phyloP scores from a whole-genome alignment of 2,888 invertebrate species.

The Pheosia gnoma region DNA sequence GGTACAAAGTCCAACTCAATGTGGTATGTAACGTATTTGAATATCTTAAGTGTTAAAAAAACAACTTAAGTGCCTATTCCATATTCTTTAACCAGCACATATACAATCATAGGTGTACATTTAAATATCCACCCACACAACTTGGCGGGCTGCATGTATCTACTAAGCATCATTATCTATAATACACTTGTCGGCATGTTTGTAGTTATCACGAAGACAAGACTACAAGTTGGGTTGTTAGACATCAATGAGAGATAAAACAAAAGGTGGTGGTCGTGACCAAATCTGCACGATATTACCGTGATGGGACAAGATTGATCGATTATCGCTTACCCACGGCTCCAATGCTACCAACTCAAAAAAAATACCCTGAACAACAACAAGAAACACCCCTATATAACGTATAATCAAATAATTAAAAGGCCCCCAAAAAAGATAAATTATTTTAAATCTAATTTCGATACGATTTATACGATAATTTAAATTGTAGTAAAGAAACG shows the following conservation, averaged over 20 bases:
- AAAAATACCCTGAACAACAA: too few species aligned
- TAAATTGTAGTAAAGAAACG: conserved; percentile 32
- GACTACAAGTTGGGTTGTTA: conserved; percentile 1
- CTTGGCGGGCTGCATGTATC: conserved; percentile 12
- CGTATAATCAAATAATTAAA: too few species aligned
- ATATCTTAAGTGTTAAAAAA: too few species aligned
- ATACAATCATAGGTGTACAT: not conserved
- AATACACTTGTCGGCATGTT: conserved; percentile 7
- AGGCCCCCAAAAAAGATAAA: too few species aligned
- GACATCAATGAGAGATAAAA: not conserved
- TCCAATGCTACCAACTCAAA: too few species aligned
- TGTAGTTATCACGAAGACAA: conserved; percentile 9
- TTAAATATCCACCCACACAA: not conserved
- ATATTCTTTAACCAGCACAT: not conserved
- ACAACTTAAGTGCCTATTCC: too few species aligned
- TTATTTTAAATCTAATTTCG: conserved; percentile 14
- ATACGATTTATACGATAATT: conserved; percentile 26
- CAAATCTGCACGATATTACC: not conserved
- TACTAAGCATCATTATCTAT: conserved; percentile 10
- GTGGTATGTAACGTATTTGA: too few species aligned
- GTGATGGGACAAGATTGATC: too few species aligned
- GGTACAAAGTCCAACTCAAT: too few species aligned
- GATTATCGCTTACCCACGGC: too few species aligned
- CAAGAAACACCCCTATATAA: too few species aligned
- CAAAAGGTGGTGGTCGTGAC: not conserved